phyloP scores from a whole-genome alignment of 2,113 vertebrate genomes.

The Dermatemys mawii region DNA sequence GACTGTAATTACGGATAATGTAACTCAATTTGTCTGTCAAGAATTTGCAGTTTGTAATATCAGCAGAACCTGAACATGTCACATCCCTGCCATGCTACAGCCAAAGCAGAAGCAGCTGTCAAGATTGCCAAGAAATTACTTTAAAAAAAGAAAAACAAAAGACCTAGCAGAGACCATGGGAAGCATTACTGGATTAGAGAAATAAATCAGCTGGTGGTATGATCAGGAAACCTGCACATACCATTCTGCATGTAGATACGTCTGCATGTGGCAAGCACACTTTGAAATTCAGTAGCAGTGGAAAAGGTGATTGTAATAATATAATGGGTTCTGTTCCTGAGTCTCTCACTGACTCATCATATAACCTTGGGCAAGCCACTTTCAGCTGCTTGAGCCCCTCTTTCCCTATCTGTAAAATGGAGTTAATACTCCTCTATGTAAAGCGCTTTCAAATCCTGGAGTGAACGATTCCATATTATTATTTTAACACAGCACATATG shows the following conservation, averaged over 20 bases:
- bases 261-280: background rate
- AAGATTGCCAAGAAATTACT: background rate
- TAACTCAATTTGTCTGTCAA: slow-evolving; percentile 66
- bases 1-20: slow-evolving; percentile 62
- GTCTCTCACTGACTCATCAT: background rate
- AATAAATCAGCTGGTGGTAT: background rate
- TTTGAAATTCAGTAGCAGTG: background rate
- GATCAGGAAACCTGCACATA: background rate
- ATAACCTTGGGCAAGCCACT: background rate
- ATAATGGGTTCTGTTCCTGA: background rate
- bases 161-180: background rate
- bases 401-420: background rate
- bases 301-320: background rate
- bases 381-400: background rate
- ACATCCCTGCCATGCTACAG: slow-evolving; percentile 43
- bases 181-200: background rate
- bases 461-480: background rate
- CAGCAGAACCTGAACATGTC: slow-evolving; percentile 53
- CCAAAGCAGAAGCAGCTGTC: slow-evolving; percentile 59
- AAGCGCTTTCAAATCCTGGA: background rate
- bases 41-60: slow-evolving; percentile 57
- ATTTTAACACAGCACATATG: background rate
- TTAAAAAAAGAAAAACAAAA: background rate
- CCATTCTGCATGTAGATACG: background rate
- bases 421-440: background rate